phyloP scores from a whole-genome alignment of 2,797 vertebrate species.

The Merluccius polli region DNA sequence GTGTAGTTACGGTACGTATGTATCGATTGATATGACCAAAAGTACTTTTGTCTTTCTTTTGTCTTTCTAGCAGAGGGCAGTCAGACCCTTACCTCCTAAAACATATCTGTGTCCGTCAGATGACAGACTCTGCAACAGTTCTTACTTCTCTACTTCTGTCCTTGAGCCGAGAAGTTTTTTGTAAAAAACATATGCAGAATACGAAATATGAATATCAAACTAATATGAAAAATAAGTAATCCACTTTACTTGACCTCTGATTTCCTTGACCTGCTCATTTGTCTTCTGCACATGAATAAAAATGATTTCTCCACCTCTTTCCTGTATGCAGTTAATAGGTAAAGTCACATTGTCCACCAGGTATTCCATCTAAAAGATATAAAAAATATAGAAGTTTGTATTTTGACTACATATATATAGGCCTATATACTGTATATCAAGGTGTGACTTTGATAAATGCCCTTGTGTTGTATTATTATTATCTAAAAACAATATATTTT shows the following conservation, averaged over 20 bases:
- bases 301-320: not conserved
- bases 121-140: too few species aligned
- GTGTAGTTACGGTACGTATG: not conserved
- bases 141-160: not conserved
- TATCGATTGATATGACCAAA: not conserved
- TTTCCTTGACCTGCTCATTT: not conserved
- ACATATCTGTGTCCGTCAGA: not conserved
- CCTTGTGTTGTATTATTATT: not conserved
- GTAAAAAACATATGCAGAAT: not conserved
- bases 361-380: not conserved
- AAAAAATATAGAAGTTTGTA: not conserved
- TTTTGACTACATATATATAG: not conserved
- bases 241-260: not conserved
- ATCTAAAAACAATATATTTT: not conserved
- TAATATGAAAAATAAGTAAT: not conserved
- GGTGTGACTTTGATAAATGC: not conserved
- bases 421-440: not conserved
- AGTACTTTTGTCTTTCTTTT: not conserved
- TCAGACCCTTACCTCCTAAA: not conserved
- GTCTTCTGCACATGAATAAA: not conserved
- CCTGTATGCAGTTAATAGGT: not conserved
- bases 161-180: not conserved
- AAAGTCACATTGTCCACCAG: not conserved
- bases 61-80: not conserved
- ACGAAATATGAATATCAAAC: not conserved